Evolutionary conservation across 2,888 invertebrate species (phyloP).

Genomic region (Hermaeophaga mercurialis): DNA sequence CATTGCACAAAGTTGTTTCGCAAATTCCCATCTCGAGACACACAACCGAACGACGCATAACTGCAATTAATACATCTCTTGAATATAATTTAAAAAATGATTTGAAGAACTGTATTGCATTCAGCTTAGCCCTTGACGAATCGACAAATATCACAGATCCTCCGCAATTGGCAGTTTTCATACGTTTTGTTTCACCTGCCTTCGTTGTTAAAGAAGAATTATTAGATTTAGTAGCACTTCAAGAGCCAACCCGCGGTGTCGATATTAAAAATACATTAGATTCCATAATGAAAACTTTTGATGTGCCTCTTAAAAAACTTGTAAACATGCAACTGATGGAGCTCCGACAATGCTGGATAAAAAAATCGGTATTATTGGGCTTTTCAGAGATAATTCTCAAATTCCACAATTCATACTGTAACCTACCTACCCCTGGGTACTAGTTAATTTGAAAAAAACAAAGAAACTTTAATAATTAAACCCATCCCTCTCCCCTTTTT

Average conservation of each 20-base stretch:
- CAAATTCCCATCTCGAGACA: background rate
- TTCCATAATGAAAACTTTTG: constrained; percentile 19
- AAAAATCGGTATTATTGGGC: constrained; percentile 20
- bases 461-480: too few species aligned
- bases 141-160: constrained; percentile 5
- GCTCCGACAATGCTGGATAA: constrained; percentile 24
- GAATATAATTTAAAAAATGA: too few species aligned
- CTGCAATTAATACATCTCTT: too few species aligned
- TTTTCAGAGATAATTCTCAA: constrained; percentile 15
- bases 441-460: too few species aligned
- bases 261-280: constrained; percentile 6
- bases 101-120: too few species aligned
- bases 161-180: constrained; percentile 15
- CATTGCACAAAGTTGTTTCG: background rate
- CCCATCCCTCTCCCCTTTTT: too few species aligned
- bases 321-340: constrained; percentile 23
- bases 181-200: constrained; percentile 22
- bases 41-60: too few species aligned
- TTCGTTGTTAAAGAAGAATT: constrained; percentile 23
- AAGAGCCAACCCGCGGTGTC: constrained; percentile 5
- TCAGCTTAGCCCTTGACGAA: too few species aligned
- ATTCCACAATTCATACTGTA: constrained; percentile 21
- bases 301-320: constrained; percentile 23
- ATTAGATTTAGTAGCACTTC: constrained; percentile 23
- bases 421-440: too few species aligned